Conservation (phyloP, 2,797 vertebrate genomes). For the Emydoidea blandingii region DNA sequence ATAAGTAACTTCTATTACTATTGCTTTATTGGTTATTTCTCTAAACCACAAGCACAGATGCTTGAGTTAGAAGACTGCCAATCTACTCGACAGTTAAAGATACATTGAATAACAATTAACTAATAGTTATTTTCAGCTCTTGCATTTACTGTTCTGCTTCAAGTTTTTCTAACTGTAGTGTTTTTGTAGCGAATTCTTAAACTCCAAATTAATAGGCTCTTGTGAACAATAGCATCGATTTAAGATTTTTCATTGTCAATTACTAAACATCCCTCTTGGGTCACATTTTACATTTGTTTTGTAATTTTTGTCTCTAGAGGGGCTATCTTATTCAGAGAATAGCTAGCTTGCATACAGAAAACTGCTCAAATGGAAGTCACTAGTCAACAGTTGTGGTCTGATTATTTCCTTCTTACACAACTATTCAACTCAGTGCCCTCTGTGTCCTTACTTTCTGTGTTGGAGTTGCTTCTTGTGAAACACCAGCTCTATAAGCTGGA, state of each 20-base stretch:
- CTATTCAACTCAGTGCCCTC: not conserved
- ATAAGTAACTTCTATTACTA: constrained; percentile 16
- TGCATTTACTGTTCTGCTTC: not conserved
- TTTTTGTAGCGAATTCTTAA: not conserved
- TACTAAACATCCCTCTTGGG: not conserved
- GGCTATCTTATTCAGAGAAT: not conserved
- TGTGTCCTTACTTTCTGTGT: not conserved
- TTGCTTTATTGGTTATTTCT: constrained; percentile 48
- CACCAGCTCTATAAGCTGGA: not conserved
- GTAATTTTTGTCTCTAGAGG: not conserved
- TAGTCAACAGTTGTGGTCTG: not conserved
- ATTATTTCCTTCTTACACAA: not conserved
- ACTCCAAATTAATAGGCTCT: not conserved
- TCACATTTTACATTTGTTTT: not conserved
- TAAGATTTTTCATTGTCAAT: not conserved
- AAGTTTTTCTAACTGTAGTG: constrained; percentile 34
- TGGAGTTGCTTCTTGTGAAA: not conserved
- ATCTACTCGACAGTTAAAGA: constrained; percentile 39
- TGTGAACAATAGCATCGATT: not conserved
- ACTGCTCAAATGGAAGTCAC: not conserved
- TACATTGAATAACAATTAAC: not conserved
- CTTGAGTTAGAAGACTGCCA: constrained; percentile 21
- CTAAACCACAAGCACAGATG: constrained; percentile 17
- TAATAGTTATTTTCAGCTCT: not conserved
- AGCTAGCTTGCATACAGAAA: not conserved